Base-by-base conservation (phyloP, 2,113 vertebrate genomes). In the Rhadina sibilatrix region DNA sequence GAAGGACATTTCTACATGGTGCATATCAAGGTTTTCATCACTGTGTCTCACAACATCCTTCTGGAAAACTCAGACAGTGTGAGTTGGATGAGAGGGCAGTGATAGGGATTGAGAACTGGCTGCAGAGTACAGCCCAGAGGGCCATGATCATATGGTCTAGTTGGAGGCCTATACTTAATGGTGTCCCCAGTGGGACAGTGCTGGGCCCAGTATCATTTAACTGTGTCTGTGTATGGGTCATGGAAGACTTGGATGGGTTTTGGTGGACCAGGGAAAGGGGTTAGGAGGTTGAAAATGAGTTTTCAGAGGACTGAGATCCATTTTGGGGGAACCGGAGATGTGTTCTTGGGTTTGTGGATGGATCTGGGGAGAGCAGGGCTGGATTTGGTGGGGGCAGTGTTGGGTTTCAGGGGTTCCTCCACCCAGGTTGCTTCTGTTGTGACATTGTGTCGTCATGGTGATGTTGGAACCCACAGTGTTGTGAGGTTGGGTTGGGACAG, bases 351-450 rank as follows among this genome's bases (percentile, higher is more conserved):
- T 56, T 83, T 42, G 10, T 4, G 14, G 20, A 5, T 46, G 42
- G 13, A 33, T 76, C 2, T 61, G 28, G 23, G 27, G 28, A 25
- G 21, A 37, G 8, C 10, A 28, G 31, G 18, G 12, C 46, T 79
- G 46, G 18, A 53, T 28, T 35, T 0, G 0, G 14, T 46, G n/a
- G 17, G n/a, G 2, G 0, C 15, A 31, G 3, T 12, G 8, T 46
- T 69, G 17, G 7, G 5, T 78, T 60, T 40, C 27, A 7, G 38
- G 15, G 3, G 8, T 40, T 92, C 40, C 15, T 85, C 35, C 33
- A 28, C 3, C 12, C 6, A 1, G 13, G 38, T 16, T 40, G 19
- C 24, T 61, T 18, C 33, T 27, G 14, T n/a, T 71, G 38, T 11
- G 10, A 52, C 24, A 12, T 52, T 46, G n/a, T 18, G 53, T n/a